phyloP scores from a whole-genome alignment of 2,888 invertebrate species.

The Mimachlamys varia region DNA sequence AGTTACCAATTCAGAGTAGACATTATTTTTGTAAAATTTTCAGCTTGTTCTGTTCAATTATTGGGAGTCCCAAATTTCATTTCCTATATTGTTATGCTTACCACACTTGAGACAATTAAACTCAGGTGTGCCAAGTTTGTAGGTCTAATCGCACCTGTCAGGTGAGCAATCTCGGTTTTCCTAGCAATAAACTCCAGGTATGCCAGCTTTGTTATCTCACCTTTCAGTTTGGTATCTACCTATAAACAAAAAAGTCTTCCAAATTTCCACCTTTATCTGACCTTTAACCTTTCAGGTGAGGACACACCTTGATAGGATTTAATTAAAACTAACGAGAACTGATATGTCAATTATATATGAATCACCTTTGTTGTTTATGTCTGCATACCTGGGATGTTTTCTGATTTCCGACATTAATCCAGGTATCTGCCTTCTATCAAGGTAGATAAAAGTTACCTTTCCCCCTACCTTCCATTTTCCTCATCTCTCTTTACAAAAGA shows the following conservation, averaged over 20 bases:
- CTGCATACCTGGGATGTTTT: conserved; percentile 16
- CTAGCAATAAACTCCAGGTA: conserved; percentile 22
- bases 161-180: conserved; percentile 9
- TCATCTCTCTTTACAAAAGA: background rate
- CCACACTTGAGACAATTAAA: conserved; percentile 4
- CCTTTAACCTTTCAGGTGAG: conserved; percentile 31
- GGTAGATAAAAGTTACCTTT: background rate
- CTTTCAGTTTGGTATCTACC: conserved; percentile 6
- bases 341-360: conserved; percentile 26
- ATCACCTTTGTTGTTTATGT: conserved; percentile 31
- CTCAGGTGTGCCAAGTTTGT: conserved; percentile 22
- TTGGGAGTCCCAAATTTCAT: background rate
- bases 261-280: conserved; percentile 28
- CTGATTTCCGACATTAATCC: conserved; percentile 7
- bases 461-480: background rate
- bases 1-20: background rate
- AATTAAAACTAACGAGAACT: conserved; percentile 36
- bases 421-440: conserved; percentile 22
- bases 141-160: conserved; percentile 11
- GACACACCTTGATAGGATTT: conserved; percentile 31
- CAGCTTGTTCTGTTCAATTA: background rate
- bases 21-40: too few relatives aligned
- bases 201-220: background rate
- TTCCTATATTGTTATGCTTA: background rate
- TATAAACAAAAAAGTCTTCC: background rate